phyloP scores from a whole-genome alignment of 2,113 vertebrate species.

The Stegastes partitus region DNA sequence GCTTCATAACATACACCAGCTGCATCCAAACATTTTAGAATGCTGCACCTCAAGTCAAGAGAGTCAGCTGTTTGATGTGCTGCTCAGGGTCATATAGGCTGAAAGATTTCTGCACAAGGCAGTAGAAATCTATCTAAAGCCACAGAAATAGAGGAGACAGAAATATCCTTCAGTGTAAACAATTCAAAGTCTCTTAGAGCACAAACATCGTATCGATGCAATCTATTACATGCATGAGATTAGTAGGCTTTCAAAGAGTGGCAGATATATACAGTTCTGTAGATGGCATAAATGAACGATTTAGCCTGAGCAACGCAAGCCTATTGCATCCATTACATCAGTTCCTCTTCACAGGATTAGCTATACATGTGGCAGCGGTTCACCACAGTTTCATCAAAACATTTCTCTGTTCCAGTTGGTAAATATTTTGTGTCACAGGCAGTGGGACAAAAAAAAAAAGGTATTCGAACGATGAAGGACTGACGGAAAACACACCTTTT shows the following conservation, averaged over 20 bases:
- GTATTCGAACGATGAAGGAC: neutral
- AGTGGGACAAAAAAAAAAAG: neutral
- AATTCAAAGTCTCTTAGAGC: slow-evolving; percentile 49
- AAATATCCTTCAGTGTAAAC: neutral
- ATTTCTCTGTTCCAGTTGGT: neutral
- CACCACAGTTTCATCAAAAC: slow-evolving; percentile 11
- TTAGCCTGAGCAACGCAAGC: slow-evolving; percentile 11
- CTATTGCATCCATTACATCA: slow-evolving; percentile 43
- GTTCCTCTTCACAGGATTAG: slow-evolving; percentile 49
- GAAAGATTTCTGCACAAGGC: neutral
- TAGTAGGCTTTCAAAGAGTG: slow-evolving; percentile 16
- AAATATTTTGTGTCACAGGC: neutral
- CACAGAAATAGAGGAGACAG: neutral
- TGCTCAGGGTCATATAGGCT: slow-evolving; percentile 4
- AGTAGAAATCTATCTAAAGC: neutral
- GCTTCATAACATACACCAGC: slow-evolving; percentile 9
- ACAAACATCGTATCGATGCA: slow-evolving; percentile 28
- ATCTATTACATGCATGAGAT: slow-evolving; percentile 52
- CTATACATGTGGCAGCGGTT: neutral
- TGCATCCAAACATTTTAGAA: slow-evolving; percentile 20
- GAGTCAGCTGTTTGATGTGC: slow-evolving; percentile 32
- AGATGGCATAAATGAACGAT: slow-evolving; percentile 2
- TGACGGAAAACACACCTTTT: neutral
- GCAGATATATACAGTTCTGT: slow-evolving; percentile 1
- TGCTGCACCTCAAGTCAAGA: neutral